A percentile compares a stretch with the other conserved stretches of the same genome.
These are phyloP conservation scores for Nasonia oneida DNA, from an alignment of 2,888 invertebrate species.

Conservation along the genomic window DNA sequence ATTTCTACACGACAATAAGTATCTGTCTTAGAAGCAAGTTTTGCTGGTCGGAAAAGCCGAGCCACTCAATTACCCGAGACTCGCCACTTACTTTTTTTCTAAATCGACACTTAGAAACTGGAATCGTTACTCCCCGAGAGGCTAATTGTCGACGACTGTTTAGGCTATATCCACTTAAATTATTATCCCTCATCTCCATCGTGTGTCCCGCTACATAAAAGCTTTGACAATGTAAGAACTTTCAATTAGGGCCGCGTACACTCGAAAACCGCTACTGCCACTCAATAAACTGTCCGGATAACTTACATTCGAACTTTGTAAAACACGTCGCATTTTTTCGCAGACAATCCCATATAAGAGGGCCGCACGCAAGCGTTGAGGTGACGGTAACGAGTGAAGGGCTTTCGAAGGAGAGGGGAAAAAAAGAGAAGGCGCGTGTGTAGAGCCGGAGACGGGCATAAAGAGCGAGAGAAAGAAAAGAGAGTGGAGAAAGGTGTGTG, in stretches of 20 bases:
- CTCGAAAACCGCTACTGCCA: background rate
- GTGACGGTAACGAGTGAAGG: conserved; percentile 56
- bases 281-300: conserved; percentile 14
- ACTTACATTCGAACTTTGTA: conserved; percentile 46
- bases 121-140: background rate
- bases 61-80: background rate
- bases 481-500: conserved; percentile 43
- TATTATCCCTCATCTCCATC: background rate
- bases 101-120: conserved; percentile 2
- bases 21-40: conserved; percentile 16
- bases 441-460: background rate
- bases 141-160: background rate
- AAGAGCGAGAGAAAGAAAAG: conserved; percentile 17
- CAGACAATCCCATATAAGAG: conserved; percentile 40
- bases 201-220: conserved; percentile 12
- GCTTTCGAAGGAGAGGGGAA: background rate
- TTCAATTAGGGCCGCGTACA: conserved; percentile 52
- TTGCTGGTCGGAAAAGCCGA: background rate
- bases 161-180: background rate
- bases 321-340: conserved; percentile 21
- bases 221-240: conserved; percentile 20
- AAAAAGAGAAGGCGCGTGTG: conserved; percentile 38
- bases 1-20: background rate
- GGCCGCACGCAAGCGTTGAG: conserved; percentile 27
- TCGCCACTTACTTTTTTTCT: background rate